Percentiles rank a stretch among this genome's conserved stretches.
These are phyloP conservation scores for Cebus imitator DNA, from an alignment of 2,113 vertebrate species.

Conservation along the genomic window DNA sequence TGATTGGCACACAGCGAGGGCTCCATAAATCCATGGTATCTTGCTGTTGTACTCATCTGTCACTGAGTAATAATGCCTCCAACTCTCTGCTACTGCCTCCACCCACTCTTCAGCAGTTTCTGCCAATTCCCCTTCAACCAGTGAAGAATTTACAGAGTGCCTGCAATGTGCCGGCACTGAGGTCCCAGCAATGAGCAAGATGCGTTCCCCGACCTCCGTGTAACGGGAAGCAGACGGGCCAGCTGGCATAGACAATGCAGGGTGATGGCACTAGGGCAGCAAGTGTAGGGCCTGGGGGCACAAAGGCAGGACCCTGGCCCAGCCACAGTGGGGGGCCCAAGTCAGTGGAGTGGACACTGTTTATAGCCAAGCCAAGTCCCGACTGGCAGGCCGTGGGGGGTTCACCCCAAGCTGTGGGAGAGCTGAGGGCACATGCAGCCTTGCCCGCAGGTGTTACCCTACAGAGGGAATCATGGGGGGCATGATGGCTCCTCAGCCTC, in stretches of 20 bases:
- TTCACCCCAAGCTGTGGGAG: neutral
- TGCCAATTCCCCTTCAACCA: constrained; percentile 9
- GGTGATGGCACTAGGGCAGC: neutral
- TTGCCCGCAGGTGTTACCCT: too few species aligned
- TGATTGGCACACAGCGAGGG: neutral
- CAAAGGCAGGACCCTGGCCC: neutral
- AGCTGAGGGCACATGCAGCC: fast-evolving
- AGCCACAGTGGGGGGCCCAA: fast-evolving
- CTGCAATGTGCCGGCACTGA: fast-evolving
- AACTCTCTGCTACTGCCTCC: neutral
- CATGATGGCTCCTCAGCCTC: fast-evolving
- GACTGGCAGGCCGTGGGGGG: neutral
- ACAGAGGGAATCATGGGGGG: fast-evolving
- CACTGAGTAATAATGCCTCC: neutral
- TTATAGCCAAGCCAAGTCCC: neutral
- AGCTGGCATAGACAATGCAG: neutral
- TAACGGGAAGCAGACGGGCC: neutral
- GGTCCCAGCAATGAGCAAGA: neutral
- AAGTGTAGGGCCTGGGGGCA: neutral
- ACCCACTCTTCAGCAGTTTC: neutral
- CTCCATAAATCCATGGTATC: neutral
- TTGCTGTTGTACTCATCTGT: neutral
- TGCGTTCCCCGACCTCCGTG: fast-evolving
- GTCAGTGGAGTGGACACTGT: neutral
- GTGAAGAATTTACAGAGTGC: neutral